A percentile compares a stretch with the other conserved stretches of the same genome.
Evolutionary conservation across 2,797 vertebrate genomes (phyloP).

Genomic region (Octomys mimax): DNA sequence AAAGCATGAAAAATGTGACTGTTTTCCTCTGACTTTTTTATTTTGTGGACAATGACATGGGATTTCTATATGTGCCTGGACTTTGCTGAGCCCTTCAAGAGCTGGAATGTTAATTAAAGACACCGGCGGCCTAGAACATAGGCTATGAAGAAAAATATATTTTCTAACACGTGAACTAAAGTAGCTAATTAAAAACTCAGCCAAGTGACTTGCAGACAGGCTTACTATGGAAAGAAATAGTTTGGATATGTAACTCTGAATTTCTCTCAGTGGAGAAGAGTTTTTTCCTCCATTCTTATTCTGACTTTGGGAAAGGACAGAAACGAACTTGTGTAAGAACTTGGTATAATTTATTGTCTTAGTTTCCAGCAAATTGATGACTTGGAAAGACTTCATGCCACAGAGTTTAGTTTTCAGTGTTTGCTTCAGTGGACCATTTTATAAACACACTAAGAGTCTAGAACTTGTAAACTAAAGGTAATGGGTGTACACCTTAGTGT

Average conservation of each 20-base stretch:
- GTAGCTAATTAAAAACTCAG: background rate
- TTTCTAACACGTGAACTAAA: slow-evolving; percentile 23
- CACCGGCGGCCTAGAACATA: background rate
- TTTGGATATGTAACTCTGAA: background rate
- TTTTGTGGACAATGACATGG: background rate
- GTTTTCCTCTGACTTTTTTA: background rate
- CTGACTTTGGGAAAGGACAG: background rate
- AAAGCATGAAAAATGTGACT: background rate
- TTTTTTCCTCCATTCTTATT: background rate
- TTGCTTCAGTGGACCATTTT: background rate
- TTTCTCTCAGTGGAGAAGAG: background rate
- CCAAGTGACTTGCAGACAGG: background rate
- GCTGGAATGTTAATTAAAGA: background rate
- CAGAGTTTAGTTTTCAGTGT: background rate
- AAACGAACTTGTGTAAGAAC: background rate
- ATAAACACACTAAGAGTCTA: background rate
- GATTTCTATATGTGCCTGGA: background rate
- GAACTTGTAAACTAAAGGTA: background rate
- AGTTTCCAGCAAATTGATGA: background rate
- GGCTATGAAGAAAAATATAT: background rate
- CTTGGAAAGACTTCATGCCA: background rate
- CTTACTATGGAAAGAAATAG: background rate
- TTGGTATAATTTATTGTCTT: background rate
- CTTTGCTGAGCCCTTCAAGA: background rate
- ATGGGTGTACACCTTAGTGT: background rate